phyloP scores from a whole-genome alignment of 2,113 vertebrate species.

The Zapus hudsonius region DNA sequence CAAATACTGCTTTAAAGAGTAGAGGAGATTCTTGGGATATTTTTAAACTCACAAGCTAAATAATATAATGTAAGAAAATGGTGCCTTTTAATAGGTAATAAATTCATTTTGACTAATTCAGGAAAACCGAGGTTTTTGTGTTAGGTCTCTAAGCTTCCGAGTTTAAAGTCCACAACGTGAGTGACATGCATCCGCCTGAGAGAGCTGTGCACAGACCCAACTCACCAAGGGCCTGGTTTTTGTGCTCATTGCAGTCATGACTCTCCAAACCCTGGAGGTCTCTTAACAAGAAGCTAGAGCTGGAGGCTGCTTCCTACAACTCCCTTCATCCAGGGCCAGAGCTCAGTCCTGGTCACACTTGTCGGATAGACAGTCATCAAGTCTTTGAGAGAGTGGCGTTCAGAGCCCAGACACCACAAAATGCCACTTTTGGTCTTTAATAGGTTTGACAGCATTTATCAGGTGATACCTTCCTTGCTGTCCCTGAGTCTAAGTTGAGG shows the following conservation, averaged over 20 bases:
- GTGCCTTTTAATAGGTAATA: background rate
- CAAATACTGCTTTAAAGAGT: conserved; percentile 23
- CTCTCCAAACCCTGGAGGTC: background rate
- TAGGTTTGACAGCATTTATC: background rate
- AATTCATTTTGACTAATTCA: background rate
- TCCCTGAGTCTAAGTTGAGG: background rate
- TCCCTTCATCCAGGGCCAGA: background rate
- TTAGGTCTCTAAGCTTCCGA: background rate
- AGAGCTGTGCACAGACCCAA: background rate
- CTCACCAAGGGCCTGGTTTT: background rate
- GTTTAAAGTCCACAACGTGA: accelerated
- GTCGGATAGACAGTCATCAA: background rate
- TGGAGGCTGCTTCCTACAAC: background rate
- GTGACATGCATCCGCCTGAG: background rate
- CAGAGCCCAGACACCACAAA: background rate
- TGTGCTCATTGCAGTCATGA: background rate
- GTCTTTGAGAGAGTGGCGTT: background rate
- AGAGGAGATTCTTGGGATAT: background rate
- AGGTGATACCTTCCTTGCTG: background rate
- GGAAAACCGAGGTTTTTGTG: background rate
- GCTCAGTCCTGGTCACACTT: background rate
- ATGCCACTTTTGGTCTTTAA: background rate
- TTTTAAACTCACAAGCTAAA: conserved; percentile 19
- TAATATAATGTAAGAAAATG: background rate
- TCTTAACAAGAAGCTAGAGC: background rate